Evolutionary conservation across 2,113 vertebrate species (phyloP).

Genomic region (Cephalopterus ornatus): DNA sequence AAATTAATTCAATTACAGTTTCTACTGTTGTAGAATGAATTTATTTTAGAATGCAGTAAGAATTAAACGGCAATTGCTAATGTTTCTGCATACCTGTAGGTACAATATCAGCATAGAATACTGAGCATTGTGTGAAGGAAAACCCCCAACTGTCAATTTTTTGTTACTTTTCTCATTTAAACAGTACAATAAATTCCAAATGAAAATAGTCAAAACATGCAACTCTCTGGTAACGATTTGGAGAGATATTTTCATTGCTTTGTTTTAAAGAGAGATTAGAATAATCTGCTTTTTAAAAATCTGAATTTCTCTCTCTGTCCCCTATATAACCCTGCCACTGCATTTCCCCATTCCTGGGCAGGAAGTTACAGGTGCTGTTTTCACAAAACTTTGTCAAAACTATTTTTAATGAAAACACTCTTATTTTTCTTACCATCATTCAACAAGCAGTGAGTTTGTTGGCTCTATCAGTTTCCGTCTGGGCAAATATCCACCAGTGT

Average conservation of each 20-base stretch:
- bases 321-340: background rate
- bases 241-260: background rate
- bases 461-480: background rate
- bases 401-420: background rate
- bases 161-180: background rate
- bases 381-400: background rate
- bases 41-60: background rate
- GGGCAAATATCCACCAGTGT: background rate
- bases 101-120: background rate
- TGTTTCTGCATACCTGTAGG: background rate
- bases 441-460: background rate
- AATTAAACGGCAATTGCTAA: background rate
- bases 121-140: background rate
- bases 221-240: background rate
- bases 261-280: background rate
- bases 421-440: background rate
- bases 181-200: background rate
- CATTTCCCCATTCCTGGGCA: background rate
- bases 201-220: background rate
- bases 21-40: background rate
- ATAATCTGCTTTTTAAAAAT: background rate
- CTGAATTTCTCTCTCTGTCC: background rate
- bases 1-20: background rate
- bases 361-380: conserved; percentile 29
- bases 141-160: background rate